Evolutionary conservation across 2,888 invertebrate genomes (phyloP).

Genomic region (Melieria picta): DNA sequence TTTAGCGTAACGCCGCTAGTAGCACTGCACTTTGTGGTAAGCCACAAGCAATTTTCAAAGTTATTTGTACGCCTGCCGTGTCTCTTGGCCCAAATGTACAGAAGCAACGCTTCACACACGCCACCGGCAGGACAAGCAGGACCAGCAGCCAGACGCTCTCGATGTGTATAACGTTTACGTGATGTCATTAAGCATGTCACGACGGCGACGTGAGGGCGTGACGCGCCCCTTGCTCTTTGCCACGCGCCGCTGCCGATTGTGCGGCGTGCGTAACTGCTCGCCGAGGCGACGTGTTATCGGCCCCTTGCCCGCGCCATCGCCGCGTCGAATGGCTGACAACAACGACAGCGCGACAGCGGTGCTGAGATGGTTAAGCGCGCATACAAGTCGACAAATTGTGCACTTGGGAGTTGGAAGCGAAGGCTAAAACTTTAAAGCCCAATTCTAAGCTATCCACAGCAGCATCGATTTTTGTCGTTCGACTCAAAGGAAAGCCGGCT

Average conservation of each 20-base stretch:
- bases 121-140: background rate
- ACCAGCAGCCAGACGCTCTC: background rate
- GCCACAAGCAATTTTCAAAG: background rate
- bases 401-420: background rate
- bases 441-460: too few species aligned
- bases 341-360: too few species aligned
- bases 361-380: too few species aligned
- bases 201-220: background rate
- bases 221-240: too few species aligned
- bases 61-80: background rate
- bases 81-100: background rate
- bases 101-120: background rate
- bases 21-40: background rate
- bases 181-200: background rate
- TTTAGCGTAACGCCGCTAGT: too few species aligned
- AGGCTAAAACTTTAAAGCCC: background rate
- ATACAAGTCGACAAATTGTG: background rate
- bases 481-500: too few species aligned
- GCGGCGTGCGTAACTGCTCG: too few species aligned
- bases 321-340: too few species aligned
- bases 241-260: too few species aligned
- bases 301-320: too few species aligned
- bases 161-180: constrained; percentile 4
- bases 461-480: too few species aligned
- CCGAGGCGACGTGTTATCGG: too few species aligned